Percentiles rank a stretch among this genome's conserved stretches.
Conservation (phyloP, 2,888 invertebrate genomes). For the Spicauda simplicius region DNA sequence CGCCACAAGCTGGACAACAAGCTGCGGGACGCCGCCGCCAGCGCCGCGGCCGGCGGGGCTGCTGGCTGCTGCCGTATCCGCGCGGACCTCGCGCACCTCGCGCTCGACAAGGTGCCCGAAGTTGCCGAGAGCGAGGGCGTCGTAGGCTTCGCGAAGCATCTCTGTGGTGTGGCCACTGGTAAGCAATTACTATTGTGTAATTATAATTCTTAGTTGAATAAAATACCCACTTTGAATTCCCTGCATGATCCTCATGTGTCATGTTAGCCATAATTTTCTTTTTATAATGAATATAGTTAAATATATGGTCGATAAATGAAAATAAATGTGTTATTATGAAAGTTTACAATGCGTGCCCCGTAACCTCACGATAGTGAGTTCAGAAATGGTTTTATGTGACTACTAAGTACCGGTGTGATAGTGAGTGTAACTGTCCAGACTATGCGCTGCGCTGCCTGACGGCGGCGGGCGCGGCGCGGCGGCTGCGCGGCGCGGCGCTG, state of each 20-base stretch:
- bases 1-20: slow-evolving; percentile 91
- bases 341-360: too few species aligned
- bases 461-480: slow-evolving; percentile 61
- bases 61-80: slow-evolving; percentile 82
- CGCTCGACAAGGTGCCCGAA: slow-evolving; percentile 79
- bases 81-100: slow-evolving; percentile 92
- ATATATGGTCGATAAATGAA: too few species aligned
- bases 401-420: too few species aligned
- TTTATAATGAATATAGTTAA: too few species aligned
- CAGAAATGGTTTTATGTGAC: too few species aligned
- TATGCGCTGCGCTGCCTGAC: slow-evolving; percentile 82
- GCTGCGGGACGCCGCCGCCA: slow-evolving; percentile 44
- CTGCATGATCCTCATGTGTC: too few species aligned
- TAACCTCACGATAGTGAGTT: too few species aligned
- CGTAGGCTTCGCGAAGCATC: slow-evolving; percentile 93
- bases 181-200: slow-evolving; percentile 29
- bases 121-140: slow-evolving; percentile 68
- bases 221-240: too few species aligned
- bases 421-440: too few species aligned
- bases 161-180: slow-evolving; percentile 96
- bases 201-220: too few species aligned
- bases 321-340: too few species aligned
- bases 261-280: too few species aligned
- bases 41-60: neutral
- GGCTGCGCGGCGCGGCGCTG: slow-evolving; percentile 87